Base-by-base conservation (phyloP, 2,888 invertebrate species). In the Erannis defoliaria region DNA sequence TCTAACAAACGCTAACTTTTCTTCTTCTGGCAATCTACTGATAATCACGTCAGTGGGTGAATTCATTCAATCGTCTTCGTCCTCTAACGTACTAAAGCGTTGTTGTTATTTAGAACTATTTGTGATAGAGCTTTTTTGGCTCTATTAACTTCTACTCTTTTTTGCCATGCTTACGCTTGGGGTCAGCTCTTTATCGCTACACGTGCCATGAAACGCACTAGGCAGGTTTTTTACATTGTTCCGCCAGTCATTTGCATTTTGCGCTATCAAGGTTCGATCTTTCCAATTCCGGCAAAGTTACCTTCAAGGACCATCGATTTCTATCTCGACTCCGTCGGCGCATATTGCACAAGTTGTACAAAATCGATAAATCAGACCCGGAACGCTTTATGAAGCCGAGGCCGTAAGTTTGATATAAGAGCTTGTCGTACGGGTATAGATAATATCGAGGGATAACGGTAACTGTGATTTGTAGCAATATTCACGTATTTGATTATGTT, bases 271-370 rank as follows among this genome's bases (percentile, higher is more conserved):
- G 77, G 81, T 80, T 82, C 77, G 77, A 76, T 71, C 83, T 23
- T 21, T 43, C 33, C 37, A 10, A 50, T 26, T 86, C 86, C 85
- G 85, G 86, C 64, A 73, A 71, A 76, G 74, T 74, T 78, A 80
- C 82, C 81, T 79, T 72, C 86, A 85, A 90, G 89, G 84, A 79
- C 88, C 86, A 88, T 89, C 88, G 88, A 90, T 86, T 85, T 78
- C 80, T 78, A 86, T 87, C 86, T 87, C 67, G 76, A 77, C 45
- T 37, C 33, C 38, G 76, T 76, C 75, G 77, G 73, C 84, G 83
- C 82, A 86, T 89, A 89, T 89, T 90, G 89, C 88, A 87, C 87
- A 89, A 89, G 81, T 86, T 87, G 35, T 46, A 53, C 46, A 31
- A 56, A 62, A 88, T 84, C 85, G 78, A 87, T 86, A 82, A 85